These are phyloP conservation scores for Bugula neritina DNA, from an alignment of 2,888 invertebrate genomes.

Conservation along the genomic window DNA sequence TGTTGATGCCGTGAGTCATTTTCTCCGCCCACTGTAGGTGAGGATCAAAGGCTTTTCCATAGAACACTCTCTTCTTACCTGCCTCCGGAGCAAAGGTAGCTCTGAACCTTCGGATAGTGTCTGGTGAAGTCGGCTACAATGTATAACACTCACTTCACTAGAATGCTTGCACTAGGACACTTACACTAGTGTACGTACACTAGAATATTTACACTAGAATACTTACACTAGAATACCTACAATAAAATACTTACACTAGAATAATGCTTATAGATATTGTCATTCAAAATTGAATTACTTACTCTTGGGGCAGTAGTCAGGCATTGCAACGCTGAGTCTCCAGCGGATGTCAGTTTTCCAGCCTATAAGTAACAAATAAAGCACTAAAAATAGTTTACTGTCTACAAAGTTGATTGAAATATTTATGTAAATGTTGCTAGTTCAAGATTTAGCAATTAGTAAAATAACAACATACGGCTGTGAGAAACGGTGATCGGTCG, in stretches of 20 bases:
- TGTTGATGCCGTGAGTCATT: slow-evolving; percentile 48
- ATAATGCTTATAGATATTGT: too few relatives aligned
- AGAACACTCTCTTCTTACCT: slow-evolving; percentile 45
- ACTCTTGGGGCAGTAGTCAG: slow-evolving; percentile 43
- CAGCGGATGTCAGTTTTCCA: slow-evolving; percentile 46
- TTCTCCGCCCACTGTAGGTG: slow-evolving; percentile 46
- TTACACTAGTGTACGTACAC: too few relatives aligned
- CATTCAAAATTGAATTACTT: too few relatives aligned
- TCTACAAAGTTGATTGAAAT: too few relatives aligned
- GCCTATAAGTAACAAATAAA: slow-evolving; percentile 39
- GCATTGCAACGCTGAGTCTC: slow-evolving; percentile 45
- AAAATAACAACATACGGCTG: slow-evolving; percentile 38
- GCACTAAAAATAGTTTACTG: neutral
- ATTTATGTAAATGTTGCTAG: too few relatives aligned
- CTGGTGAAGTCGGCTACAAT: slow-evolving; percentile 44
- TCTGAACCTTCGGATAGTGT: slow-evolving; percentile 44
- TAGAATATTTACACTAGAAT: too few relatives aligned
- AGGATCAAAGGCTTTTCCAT: slow-evolving; percentile 50
- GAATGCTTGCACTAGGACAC: too few relatives aligned
- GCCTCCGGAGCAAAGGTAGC: slow-evolving; percentile 46
- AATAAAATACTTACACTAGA: too few relatives aligned
- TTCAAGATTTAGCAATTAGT: neutral
- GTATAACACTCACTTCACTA: too few relatives aligned
- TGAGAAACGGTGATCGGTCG: slow-evolving; percentile 42
- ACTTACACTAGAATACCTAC: too few relatives aligned